These are phyloP conservation scores for Dasyurus viverrinus DNA, from an alignment of 2,113 vertebrate species.

Conservation along the genomic window DNA sequence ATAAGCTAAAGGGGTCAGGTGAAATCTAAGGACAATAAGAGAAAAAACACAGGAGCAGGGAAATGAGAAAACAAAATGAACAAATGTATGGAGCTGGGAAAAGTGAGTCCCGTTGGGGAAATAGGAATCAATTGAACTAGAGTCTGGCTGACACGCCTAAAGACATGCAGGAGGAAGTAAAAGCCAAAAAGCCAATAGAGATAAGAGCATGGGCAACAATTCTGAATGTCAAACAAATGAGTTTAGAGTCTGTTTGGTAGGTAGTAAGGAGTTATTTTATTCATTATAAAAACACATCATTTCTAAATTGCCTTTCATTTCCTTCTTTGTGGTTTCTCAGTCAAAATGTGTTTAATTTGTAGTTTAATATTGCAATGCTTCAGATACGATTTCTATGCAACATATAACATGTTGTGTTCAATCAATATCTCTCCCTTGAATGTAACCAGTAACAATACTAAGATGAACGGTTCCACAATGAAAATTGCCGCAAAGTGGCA, in stretches of 20 bases:
- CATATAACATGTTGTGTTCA: not conserved
- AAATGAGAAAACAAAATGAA: not conserved
- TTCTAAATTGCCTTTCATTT: slow-evolving; percentile 26
- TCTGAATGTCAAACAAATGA: not conserved
- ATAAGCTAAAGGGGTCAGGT: not conserved
- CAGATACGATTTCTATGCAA: not conserved
- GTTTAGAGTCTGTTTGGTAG: not conserved
- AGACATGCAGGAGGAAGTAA: not conserved
- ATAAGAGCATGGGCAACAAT: not conserved
- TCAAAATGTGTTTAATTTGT: not conserved
- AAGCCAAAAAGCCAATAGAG: not conserved
- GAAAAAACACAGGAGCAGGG: not conserved
- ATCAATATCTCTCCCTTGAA: slow-evolving; percentile 22
- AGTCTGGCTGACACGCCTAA: not conserved
- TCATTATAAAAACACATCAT: not conserved
- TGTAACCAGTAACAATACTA: not conserved
- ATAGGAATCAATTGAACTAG: not conserved
- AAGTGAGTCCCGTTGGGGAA: not conserved
- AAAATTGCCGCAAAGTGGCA: not conserved
- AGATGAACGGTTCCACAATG: not conserved
- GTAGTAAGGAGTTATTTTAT: not conserved
- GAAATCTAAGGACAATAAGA: not conserved
- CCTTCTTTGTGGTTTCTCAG: slow-evolving; percentile 11
- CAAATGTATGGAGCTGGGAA: not conserved
- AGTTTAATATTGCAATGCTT: not conserved